A percentile compares a stretch with the other conserved stretches of the same genome.
Conservation (phyloP, 2,113 vertebrate species). For the Mus pahari region DNA sequence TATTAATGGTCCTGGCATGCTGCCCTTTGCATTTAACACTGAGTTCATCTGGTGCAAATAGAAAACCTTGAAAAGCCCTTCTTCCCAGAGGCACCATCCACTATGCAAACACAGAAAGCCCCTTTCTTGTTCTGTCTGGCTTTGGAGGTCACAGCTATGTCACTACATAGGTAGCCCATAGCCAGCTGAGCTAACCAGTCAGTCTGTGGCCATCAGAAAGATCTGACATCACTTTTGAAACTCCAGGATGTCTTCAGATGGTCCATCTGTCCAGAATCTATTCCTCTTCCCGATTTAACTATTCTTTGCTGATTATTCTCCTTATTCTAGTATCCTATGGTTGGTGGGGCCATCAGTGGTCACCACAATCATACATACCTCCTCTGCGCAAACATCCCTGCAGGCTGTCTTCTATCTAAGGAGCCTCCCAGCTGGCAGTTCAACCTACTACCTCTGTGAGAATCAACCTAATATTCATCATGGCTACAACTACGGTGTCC, state of each 20-base stretch:
- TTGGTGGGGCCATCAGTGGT: background rate
- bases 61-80: slow-evolving; percentile 69
- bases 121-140: slow-evolving; percentile 40
- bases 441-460: background rate
- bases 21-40: slow-evolving; percentile 50
- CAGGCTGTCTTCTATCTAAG: background rate
- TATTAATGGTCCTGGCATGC: background rate
- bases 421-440: background rate
- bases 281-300: background rate
- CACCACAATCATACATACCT: background rate
- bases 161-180: background rate
- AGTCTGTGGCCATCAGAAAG: slow-evolving; percentile 55
- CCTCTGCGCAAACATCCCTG: background rate
- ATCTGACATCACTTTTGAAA: slow-evolving; percentile 57
- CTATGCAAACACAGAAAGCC: slow-evolving; percentile 43
- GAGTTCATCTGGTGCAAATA: slow-evolving; percentile 53
- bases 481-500: background rate
- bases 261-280: background rate
- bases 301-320: slow-evolving; percentile 29
- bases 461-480: background rate
- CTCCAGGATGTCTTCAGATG: slow-evolving; percentile 18
- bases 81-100: slow-evolving; percentile 61
- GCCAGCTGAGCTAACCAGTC: slow-evolving; percentile 29
- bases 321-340: slow-evolving; percentile 20
- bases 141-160: slow-evolving; percentile 50